Base-by-base conservation (phyloP, 2,888 invertebrate species). In the Eristalis intricaria region DNA sequence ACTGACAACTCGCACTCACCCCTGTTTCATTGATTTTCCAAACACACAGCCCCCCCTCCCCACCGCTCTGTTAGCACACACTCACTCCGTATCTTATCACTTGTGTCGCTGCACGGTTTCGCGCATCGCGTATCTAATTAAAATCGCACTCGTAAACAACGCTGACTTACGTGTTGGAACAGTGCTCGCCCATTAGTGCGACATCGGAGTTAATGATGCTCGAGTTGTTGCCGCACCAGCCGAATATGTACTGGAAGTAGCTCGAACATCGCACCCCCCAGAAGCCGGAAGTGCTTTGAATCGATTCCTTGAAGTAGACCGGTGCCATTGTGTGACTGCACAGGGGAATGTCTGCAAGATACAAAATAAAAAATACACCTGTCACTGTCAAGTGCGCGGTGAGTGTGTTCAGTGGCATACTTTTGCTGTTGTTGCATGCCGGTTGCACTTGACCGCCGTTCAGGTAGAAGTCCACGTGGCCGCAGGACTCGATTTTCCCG, bases 401-500 rank as follows among this genome's bases (percentile, higher is more conserved):
- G 23, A 35, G 22, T 60, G 8, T 29, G 13, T 29, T 26, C 32
- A 68, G 11, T 13, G 4, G 23, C 38, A 58, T 89, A 90, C 90
- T 90, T 74, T 83, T 88, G 58, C 83, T 70, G n/a, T 63, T 74
- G 70, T 89, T 84, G 61, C 90, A 90, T 0, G 77, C 73, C 10
- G 90, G 90, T 70, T 90, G 90, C 10, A 83, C 26, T 64, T 90
- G 89, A 15, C 90, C 90, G 8, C 95, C 95, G 90, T 96, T 96
- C n/a, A 93, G 90, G 89, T 95, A 96, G 90, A 95, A 95, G 90
- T 96, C 96, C 0, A 94, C 94, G 89, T 95, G 95, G 0, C 95
- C 95, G 73, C 94, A 92, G 0, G 94, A 91, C 88, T 95, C 94
- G 23, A 94, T 91, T 90, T 95, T 94, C 0, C 95, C 95, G 89